These are phyloP conservation scores for Drosophila chauvacae DNA, from an alignment of 1,140 invertebrate species.

Conservation along the genomic window DNA sequence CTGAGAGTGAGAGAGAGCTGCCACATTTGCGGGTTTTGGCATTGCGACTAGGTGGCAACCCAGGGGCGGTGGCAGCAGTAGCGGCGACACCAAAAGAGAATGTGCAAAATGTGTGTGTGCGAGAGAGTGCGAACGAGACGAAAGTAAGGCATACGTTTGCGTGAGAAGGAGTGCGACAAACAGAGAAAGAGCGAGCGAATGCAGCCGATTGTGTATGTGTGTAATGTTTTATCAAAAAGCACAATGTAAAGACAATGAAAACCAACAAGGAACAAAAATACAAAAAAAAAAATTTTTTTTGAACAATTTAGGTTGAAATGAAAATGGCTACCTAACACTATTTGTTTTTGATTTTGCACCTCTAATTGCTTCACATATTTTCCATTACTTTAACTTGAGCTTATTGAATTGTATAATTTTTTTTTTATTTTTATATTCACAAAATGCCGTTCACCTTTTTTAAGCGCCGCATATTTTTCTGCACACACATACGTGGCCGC, in stretches of 20 bases:
- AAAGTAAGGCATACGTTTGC: conserved; percentile 29
- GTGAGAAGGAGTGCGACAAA: conserved; percentile 10
- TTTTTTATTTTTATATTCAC: conserved; percentile 42
- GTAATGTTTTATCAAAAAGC: conserved; percentile 80
- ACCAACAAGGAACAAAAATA: conserved; percentile 38
- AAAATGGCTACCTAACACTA: conserved; percentile 56
- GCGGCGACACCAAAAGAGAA: conserved; percentile 42
- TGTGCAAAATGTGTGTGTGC: conserved; percentile 42
- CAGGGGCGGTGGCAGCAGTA: conserved; percentile 30
- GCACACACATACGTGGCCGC: conserved; percentile 76
- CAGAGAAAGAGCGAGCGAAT: conserved; percentile 23
- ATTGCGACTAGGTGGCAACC: conserved; percentile 68
- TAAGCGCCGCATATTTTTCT: conserved; percentile 82
- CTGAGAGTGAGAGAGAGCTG: conserved; percentile 18
- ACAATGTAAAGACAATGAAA: conserved; percentile 73
- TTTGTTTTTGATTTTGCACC: not conserved
- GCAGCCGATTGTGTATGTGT: conserved; percentile 44
- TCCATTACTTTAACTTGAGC: not conserved
- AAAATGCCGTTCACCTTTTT: conserved; percentile 82
- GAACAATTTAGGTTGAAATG: conserved; percentile 64
- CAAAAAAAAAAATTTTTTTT: conserved; percentile 24
- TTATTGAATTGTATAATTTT: conserved; percentile 31
- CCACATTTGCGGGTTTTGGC: conserved; percentile 21
- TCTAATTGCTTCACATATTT: not conserved
- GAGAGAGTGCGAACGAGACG: conserved; percentile 26